Evolutionary conservation across 2,888 invertebrate species (phyloP).

Genomic region (Glyphotaelius pellucidus): DNA sequence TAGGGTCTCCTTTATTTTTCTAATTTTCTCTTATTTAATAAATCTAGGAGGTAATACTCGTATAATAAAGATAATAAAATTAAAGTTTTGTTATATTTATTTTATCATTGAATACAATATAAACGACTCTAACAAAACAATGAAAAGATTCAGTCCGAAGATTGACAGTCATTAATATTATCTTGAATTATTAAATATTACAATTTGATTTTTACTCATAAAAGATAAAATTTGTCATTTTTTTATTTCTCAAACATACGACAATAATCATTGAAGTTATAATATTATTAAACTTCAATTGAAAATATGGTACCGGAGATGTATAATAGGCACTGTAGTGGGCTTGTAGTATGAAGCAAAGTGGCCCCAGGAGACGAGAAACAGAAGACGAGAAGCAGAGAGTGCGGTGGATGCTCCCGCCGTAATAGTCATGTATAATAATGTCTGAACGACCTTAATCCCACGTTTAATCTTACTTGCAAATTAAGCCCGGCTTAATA

Average conservation of each 20-base stretch:
- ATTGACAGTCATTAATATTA: too few species aligned
- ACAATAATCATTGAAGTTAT: background rate
- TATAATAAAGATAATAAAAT: too few species aligned
- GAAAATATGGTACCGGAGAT: background rate
- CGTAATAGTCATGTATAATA: conserved; percentile 52
- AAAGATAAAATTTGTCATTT: too few species aligned
- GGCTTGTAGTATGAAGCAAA: background rate
- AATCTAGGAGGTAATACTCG: too few species aligned
- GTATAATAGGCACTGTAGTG: background rate
- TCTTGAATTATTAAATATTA: too few species aligned
- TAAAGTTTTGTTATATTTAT: too few species aligned
- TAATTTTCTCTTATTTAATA: too few species aligned
- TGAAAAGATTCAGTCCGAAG: too few species aligned
- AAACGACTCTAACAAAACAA: too few species aligned
- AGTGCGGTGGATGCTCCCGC: background rate
- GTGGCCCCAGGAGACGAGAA: background rate
- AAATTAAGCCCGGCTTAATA: conserved; percentile 50
- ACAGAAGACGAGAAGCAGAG: background rate
- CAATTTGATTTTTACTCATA: too few species aligned
- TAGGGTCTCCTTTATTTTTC: too few species aligned
- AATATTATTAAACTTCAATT: background rate
- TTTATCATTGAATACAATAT: too few species aligned
- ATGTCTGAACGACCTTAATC: conserved; percentile 26
- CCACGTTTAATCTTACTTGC: conserved; percentile 51
- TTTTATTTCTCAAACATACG: background rate